Evolutionary conservation across 2,888 invertebrate genomes (phyloP).

Genomic region (Argyresthia goedartella): DNA sequence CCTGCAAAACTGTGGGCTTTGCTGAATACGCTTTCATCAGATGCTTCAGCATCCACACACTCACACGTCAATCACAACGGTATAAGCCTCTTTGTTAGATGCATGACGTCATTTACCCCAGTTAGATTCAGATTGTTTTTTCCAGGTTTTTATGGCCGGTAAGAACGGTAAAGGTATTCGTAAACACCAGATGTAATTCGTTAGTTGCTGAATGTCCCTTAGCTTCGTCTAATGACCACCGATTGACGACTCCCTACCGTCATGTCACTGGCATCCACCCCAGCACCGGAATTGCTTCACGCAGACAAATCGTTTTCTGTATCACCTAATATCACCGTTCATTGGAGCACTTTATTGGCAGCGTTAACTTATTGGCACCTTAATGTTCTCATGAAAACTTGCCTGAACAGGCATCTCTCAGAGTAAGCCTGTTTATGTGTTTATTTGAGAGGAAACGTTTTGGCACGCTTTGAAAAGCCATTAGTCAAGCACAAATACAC

Average conservation of each 20-base stretch:
- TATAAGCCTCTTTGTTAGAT: background rate
- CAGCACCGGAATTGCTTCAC: conserved; percentile 51
- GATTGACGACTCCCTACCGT: conserved; percentile 29
- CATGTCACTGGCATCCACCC: conserved; percentile 35
- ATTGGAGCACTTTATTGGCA: conserved; percentile 29
- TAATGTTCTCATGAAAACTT: conserved; percentile 16
- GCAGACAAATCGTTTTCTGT: conserved; percentile 49
- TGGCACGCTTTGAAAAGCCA: conserved; percentile 51
- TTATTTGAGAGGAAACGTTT: conserved; percentile 30
- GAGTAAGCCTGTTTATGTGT: background rate
- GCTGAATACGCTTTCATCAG: background rate
- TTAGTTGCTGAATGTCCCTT: conserved; percentile 65
- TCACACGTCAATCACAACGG: background rate
- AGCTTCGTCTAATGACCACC: conserved; percentile 56
- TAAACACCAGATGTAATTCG: conserved; percentile 48
- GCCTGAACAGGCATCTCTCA: too few species aligned
- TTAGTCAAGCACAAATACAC: conserved; percentile 49
- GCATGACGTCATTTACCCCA: too few species aligned
- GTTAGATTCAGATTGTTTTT: background rate
- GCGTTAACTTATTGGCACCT: conserved; percentile 28
- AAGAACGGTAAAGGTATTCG: conserved; percentile 32
- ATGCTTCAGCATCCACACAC: background rate
- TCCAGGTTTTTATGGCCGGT: conserved; percentile 56
- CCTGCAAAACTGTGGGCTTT: conserved; percentile 46
- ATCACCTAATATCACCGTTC: conserved; percentile 34